Conservation (phyloP, 2,797 vertebrate species). For the Urocyon cinereoargenteus region DNA sequence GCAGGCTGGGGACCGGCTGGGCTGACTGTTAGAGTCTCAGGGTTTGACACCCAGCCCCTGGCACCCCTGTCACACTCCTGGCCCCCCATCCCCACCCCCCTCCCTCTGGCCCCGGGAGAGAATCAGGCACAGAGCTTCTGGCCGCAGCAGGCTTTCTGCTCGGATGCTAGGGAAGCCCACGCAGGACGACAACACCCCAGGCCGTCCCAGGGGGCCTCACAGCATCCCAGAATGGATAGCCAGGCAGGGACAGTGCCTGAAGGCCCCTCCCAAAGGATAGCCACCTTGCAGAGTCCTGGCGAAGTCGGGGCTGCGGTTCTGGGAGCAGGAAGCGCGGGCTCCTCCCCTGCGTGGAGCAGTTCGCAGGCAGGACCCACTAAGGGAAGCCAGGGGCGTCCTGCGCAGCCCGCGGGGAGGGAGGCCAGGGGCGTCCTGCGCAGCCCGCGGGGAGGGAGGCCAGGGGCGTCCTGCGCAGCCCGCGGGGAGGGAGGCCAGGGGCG, state of each 20-base stretch:
- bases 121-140: background rate
- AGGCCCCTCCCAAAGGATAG: background rate
- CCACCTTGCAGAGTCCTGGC: background rate
- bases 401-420: too few species aligned
- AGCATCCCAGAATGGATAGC: background rate
- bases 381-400: background rate
- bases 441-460: background rate
- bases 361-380: background rate
- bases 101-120: background rate
- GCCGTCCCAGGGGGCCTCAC: background rate
- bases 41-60: background rate
- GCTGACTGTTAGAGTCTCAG: background rate
- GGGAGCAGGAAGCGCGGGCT: background rate
- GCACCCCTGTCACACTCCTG: too few species aligned
- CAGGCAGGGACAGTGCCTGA: background rate
- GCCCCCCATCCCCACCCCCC: too few species aligned
- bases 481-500: background rate
- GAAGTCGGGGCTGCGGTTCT: background rate
- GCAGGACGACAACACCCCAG: background rate
- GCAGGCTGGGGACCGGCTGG: background rate
- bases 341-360: background rate
- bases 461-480: background rate
- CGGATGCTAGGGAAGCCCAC: background rate
- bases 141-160: background rate
- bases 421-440: background rate